These are phyloP conservation scores for Bathynomus jamesi DNA, from an alignment of 1,140 invertebrate species.

Conservation along the genomic window DNA sequence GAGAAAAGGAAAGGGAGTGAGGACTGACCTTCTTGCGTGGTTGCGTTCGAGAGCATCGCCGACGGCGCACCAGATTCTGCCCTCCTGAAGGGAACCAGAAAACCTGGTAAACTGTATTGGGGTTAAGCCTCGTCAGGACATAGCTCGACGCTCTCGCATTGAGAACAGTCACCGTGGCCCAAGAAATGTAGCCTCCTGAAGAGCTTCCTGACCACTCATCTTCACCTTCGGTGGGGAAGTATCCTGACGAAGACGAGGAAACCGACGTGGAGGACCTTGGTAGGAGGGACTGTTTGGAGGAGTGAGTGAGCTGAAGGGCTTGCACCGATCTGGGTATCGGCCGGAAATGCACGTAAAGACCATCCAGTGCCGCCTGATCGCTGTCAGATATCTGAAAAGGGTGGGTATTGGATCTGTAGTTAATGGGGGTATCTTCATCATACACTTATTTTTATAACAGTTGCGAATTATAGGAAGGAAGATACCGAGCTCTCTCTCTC, in stretches of 20 bases:
- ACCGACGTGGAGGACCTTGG: not conserved
- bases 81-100: slow-evolving; percentile 47
- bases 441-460: no score
- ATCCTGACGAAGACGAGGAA: not conserved
- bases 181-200: slow-evolving; percentile 13
- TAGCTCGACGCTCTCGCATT: slow-evolving; percentile 43
- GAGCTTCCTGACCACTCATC: not conserved
- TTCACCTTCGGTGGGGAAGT: not conserved
- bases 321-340: not conserved
- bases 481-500: not conserved
- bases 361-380: slow-evolving; percentile 6
- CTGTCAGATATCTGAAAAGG: slow-evolving; percentile 7
- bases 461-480: no score
- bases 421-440: no score
- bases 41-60: slow-evolving; percentile 25
- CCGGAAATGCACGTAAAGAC: slow-evolving; percentile 14
- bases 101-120: slow-evolving; percentile 51
- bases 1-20: no score
- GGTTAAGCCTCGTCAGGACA: slow-evolving; percentile 46
- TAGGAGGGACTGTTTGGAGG: not conserved
- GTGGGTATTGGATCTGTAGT: not conserved
- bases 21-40: slow-evolving; percentile 28
- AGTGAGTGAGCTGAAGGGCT: not conserved
- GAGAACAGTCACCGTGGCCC: slow-evolving; percentile 44
- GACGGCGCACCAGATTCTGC: slow-evolving; percentile 45